Percentiles rank a stretch among this genome's conserved stretches.
Evolutionary conservation across 2,888 invertebrate species (phyloP).

Genomic region (Tipula unca): DNA sequence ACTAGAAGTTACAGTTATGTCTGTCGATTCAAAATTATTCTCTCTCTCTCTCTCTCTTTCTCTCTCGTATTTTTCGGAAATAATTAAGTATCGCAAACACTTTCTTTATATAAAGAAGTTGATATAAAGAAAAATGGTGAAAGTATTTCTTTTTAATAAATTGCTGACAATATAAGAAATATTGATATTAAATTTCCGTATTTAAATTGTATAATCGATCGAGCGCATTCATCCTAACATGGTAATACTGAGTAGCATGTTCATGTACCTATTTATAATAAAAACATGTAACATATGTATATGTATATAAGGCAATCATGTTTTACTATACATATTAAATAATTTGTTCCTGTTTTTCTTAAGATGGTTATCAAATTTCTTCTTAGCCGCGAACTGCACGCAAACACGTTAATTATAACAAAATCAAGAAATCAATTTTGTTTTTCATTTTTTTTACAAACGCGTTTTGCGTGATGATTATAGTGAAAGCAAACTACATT

Average conservation of each 20-base stretch:
- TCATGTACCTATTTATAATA: neutral
- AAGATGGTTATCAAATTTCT: neutral
- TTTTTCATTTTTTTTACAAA: neutral
- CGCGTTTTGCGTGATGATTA: neutral
- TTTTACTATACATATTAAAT: neutral
- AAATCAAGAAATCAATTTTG: neutral
- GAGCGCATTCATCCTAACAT: neutral
- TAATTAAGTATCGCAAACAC: neutral
- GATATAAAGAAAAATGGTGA: neutral
- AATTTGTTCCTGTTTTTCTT: neutral
- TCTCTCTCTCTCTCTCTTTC: neutral
- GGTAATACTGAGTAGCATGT: neutral
- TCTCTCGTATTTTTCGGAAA: neutral
- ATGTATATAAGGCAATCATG: neutral
- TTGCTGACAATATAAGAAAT: neutral
- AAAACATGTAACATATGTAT: neutral
- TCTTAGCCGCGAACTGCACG: neutral
- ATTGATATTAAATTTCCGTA: neutral
- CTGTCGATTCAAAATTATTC: neutral
- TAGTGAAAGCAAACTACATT: neutral
- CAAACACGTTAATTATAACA: neutral
- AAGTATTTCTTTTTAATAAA: neutral
- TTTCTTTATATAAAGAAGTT: neutral
- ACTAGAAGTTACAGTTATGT: too few relatives aligned
- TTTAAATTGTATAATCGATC: neutral